Conservation (phyloP, 1,140 invertebrate genomes). For the Brachionus calyciflorus region DNA sequence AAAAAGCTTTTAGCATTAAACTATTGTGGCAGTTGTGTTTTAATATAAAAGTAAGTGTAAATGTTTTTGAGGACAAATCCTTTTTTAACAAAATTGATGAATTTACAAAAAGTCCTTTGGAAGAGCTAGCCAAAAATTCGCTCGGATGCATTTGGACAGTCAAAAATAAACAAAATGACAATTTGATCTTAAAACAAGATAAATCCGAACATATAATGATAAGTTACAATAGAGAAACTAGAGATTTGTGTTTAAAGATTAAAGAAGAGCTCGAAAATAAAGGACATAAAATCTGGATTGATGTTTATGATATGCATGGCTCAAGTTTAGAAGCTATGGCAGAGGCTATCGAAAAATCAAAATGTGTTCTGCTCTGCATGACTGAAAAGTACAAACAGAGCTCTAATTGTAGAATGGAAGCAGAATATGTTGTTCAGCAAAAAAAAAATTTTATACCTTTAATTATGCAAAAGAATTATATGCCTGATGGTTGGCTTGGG, state of each 20-base stretch:
- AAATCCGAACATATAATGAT: slow-evolving; percentile 35
- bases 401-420: slow-evolving; percentile 50
- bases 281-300: slow-evolving; percentile 30
- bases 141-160: background rate
- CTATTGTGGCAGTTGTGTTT: slow-evolving; percentile 6
- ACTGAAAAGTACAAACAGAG: slow-evolving; percentile 40
- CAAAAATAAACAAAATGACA: background rate
- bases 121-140: background rate
- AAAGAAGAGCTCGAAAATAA: background rate
- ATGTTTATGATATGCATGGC: slow-evolving; percentile 45
- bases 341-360: slow-evolving; percentile 55
- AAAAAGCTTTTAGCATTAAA: background rate
- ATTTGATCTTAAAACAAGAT: background rate
- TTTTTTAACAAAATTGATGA: background rate
- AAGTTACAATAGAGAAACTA: background rate
- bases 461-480: slow-evolving; percentile 52
- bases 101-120: background rate
- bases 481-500: slow-evolving; percentile 53
- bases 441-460: slow-evolving; percentile 54
- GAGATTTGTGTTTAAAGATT: slow-evolving; percentile 15
- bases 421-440: slow-evolving; percentile 54
- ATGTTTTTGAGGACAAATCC: background rate
- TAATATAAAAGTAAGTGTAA: background rate
- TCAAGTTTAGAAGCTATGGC: slow-evolving; percentile 59
- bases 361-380: slow-evolving; percentile 53